phyloP scores from a whole-genome alignment of 2,797 vertebrate genomes.

The Tauraco hartlaubi region DNA sequence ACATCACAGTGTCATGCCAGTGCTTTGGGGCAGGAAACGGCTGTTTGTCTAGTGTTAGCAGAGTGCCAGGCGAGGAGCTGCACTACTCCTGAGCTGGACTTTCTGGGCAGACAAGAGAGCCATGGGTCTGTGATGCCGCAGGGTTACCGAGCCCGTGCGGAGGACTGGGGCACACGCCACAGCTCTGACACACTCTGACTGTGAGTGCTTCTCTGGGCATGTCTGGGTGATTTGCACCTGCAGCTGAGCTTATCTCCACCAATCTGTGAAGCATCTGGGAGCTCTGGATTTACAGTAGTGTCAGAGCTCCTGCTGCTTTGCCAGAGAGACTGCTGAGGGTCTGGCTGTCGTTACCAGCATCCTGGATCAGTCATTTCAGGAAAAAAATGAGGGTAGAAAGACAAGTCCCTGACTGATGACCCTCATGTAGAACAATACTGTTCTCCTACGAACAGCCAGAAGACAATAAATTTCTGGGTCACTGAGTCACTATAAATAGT shows the following conservation, averaged over 20 bases:
- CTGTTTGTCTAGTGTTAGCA: background rate
- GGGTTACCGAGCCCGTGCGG: background rate
- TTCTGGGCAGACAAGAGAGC: background rate
- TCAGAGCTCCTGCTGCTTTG: background rate
- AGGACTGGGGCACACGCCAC: fast-evolving
- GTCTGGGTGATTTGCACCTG: background rate
- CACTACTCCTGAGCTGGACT: fast-evolving
- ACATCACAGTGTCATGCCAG: fast-evolving
- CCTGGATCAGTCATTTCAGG: background rate
- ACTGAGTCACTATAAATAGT: conserved; percentile 52
- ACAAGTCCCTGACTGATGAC: conserved; percentile 25
- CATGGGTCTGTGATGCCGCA: fast-evolving
- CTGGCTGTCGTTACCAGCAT: background rate
- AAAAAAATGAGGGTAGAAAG: background rate
- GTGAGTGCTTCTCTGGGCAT: background rate
- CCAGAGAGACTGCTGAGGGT: background rate
- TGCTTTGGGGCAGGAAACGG: background rate
- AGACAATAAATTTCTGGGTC: conserved; percentile 62
- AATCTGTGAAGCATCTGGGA: background rate
- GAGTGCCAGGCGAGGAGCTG: background rate
- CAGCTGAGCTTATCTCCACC: background rate
- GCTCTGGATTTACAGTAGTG: background rate
- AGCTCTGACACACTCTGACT: background rate
- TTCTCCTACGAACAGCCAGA: background rate
- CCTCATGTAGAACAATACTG: background rate